Evolutionary conservation across 2,797 vertebrate species (phyloP).

Genomic region (Dicrostonyx torquatus): DNA sequence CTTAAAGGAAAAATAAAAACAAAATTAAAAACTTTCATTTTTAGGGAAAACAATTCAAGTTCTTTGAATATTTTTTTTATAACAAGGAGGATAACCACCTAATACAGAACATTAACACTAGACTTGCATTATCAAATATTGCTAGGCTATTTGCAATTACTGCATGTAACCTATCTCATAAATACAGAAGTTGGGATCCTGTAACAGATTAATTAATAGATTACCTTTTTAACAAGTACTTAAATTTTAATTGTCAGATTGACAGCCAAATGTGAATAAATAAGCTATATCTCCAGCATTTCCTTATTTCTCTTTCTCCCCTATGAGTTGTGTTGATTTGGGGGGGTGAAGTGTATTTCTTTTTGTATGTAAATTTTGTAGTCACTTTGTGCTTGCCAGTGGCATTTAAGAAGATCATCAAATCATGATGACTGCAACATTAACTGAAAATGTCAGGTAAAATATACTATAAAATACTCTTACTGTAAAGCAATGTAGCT

Average conservation of each 20-base stretch:
- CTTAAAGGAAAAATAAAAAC: neutral
- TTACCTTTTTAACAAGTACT: neutral
- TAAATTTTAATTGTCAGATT: neutral
- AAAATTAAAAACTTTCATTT: neutral
- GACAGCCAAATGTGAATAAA: neutral
- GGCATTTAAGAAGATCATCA: neutral
- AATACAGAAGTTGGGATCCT: neutral
- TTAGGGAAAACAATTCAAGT: neutral
- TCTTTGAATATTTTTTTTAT: neutral
- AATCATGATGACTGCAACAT: neutral
- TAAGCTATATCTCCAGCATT: neutral
- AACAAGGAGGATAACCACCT: neutral
- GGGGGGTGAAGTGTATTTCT: neutral
- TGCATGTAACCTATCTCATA: neutral
- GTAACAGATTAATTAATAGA: neutral
- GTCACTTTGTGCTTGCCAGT: neutral
- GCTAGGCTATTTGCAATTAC: neutral
- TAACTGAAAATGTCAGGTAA: neutral
- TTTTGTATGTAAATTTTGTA: neutral
- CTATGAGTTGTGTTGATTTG: neutral
- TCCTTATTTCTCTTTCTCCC: neutral
- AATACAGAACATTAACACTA: neutral
- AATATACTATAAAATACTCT: neutral
- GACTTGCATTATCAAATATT: neutral
- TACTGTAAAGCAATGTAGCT: neutral